A percentile compares a stretch with the other conserved stretches of the same genome.
phyloP scores from a whole-genome alignment of 2,113 vertebrate species.

The Silurus glanis region DNA sequence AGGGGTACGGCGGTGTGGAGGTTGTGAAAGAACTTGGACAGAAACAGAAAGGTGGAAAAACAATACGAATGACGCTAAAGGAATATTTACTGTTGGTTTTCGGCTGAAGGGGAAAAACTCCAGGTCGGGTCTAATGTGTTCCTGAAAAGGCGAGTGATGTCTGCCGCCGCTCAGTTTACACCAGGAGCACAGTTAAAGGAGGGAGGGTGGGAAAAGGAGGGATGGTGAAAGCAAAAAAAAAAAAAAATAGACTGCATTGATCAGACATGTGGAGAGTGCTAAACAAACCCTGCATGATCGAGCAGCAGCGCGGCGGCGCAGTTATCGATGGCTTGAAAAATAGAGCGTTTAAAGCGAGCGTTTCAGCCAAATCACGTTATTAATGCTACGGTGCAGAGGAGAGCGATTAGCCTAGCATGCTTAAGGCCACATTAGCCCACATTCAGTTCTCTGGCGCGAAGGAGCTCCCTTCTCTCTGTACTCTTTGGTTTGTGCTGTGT shows the following conservation, averaged over 20 bases:
- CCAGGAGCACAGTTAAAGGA: neutral
- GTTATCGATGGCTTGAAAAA: conserved; percentile 32
- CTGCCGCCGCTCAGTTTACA: conserved; percentile 5
- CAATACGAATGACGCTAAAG: neutral
- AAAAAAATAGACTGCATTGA: conserved; percentile 43
- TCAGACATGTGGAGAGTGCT: conserved; percentile 38
- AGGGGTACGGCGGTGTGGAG: conserved; percentile 21
- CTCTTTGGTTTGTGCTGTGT: conserved; percentile 56
- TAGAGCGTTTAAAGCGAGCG: conserved; percentile 24
- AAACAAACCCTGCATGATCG: conserved; percentile 52
- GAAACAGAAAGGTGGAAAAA: neutral
- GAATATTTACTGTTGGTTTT: neutral
- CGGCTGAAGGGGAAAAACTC: conserved; percentile 9
- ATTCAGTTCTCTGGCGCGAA: conserved; percentile 14
- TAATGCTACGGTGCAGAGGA: conserved; percentile 11
- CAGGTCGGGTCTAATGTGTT: neutral
- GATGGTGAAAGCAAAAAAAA: conserved; percentile 24
- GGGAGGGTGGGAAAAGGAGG: conserved; percentile 54
- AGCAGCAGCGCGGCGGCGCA: conserved; percentile 16
- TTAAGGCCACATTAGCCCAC: conserved; percentile 30
- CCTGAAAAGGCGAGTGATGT: conserved; percentile 25
- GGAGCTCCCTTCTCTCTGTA: conserved; percentile 7
- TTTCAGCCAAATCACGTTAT: conserved; percentile 37
- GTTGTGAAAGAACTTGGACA: neutral
- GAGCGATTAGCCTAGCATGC: conserved; percentile 41